phyloP scores from a whole-genome alignment of 1,140 invertebrate genomes.

The Micrasema minimum region DNA sequence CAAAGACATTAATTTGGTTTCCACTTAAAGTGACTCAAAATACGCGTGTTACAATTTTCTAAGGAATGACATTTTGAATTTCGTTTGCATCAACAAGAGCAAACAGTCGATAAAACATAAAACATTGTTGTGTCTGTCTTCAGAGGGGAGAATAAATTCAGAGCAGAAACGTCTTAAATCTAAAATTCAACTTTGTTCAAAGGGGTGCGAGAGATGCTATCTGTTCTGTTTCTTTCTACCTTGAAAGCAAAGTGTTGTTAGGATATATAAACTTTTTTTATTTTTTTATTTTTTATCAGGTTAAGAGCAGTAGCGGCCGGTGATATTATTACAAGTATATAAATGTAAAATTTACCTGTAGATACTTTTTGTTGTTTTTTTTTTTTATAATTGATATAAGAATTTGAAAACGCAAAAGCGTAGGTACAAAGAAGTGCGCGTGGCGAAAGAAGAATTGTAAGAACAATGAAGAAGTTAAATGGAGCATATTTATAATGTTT shows the following conservation, averaged over 20 bases:
- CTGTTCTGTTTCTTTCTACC: too few relatives aligned
- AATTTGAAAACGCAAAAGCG: too few relatives aligned
- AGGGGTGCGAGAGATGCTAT: slow-evolving; percentile 14
- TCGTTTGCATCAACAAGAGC: background rate
- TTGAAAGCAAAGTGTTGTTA: slow-evolving; percentile 29
- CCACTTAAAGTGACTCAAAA: background rate
- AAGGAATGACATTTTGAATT: too few relatives aligned
- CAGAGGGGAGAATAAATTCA: background rate
- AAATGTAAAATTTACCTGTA: too few relatives aligned
- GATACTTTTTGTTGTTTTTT: too few relatives aligned
- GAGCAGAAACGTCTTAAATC: slow-evolving; percentile 8
- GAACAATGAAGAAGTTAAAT: too few relatives aligned
- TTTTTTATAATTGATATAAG: too few relatives aligned
- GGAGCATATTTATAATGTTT: too few relatives aligned
- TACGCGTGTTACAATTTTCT: too few relatives aligned
- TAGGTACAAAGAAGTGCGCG: too few relatives aligned
- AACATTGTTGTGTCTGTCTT: slow-evolving; percentile 5
- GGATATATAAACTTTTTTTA: slow-evolving; percentile 24
- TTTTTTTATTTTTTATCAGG: slow-evolving; percentile 45
- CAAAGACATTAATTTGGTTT: slow-evolving; percentile 7
- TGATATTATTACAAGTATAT: too few relatives aligned
- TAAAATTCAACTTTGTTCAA: slow-evolving; percentile 24
- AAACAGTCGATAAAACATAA: slow-evolving; percentile 8
- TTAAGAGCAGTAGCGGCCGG: slow-evolving; percentile 39
- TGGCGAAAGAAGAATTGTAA: too few relatives aligned